These are phyloP conservation scores for Myopa testacea DNA, from an alignment of 2,888 invertebrate species.

Conservation along the genomic window DNA sequence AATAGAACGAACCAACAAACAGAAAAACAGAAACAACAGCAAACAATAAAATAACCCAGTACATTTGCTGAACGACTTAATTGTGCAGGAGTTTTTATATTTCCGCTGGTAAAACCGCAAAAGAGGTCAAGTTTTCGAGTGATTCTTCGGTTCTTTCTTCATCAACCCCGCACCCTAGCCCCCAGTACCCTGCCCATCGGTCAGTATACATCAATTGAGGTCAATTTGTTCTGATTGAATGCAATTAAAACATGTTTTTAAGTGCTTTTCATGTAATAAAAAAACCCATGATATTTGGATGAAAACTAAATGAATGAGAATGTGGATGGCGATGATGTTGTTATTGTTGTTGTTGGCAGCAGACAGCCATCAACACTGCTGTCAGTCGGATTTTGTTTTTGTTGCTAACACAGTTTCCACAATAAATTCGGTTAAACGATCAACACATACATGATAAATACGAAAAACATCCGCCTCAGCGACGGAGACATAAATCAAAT, in stretches of 20 bases:
- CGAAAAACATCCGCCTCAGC: background rate
- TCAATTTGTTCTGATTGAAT: constrained; percentile 23
- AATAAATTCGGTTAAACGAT: background rate
- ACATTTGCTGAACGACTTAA: constrained; percentile 17
- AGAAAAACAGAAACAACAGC: background rate
- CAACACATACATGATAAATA: background rate
- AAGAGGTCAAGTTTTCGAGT: background rate
- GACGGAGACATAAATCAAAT: background rate
- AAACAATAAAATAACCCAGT: background rate
- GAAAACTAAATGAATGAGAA: too few relatives aligned
- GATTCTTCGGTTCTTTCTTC: background rate
- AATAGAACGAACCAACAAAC: background rate
- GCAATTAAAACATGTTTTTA: background rate
- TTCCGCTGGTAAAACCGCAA: background rate
- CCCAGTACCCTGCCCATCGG: background rate
- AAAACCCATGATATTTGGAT: too few relatives aligned
- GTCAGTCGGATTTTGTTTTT: too few relatives aligned
- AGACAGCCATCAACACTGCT: too few relatives aligned
- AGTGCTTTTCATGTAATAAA: too few relatives aligned
- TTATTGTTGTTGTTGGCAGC: too few relatives aligned
- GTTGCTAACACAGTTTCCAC: too few relatives aligned
- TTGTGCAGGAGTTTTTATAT: constrained; percentile 12
- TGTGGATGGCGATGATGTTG: too few relatives aligned
- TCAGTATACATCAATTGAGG: background rate
- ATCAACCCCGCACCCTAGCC: background rate